Conservation (phyloP, 2,113 vertebrate species). For the Microtus richardsoni region DNA sequence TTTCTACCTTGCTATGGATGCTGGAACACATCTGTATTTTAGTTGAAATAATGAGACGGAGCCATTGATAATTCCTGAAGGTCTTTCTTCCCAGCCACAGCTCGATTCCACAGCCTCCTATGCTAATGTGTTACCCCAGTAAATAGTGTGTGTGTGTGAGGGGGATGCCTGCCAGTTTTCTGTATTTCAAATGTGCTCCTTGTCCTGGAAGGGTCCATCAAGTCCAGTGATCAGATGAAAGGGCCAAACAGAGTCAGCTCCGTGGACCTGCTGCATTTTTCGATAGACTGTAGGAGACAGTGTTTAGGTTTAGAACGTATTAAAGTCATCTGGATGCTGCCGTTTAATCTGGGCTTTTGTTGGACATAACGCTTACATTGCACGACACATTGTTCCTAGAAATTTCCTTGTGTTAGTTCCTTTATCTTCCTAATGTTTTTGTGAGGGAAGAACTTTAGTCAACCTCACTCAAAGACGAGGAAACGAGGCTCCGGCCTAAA, state of each 20-base stretch:
- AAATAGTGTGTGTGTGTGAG: too few relatives aligned
- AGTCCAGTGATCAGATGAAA: background rate
- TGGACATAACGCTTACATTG: background rate
- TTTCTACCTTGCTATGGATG: constrained; percentile 29
- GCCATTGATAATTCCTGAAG: constrained; percentile 9
- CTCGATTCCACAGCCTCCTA: background rate
- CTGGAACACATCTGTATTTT: background rate
- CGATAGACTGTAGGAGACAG: background rate
- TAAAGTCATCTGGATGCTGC: background rate
- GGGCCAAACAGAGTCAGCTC: background rate
- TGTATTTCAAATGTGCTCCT: constrained; percentile 38
- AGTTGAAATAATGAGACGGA: constrained; percentile 34
- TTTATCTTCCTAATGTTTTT: constrained; percentile 39
- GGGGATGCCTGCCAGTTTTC: background rate
- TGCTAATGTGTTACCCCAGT: background rate
- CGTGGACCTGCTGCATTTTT: background rate
- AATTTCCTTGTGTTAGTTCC: constrained; percentile 2
- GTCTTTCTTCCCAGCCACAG: background rate
- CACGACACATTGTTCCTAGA: background rate
- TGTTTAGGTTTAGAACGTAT: background rate
- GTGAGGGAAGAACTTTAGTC: constrained; percentile 1
- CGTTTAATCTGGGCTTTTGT: constrained; percentile 10
- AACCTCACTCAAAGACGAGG: constrained; percentile 37
- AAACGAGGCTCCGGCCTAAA: constrained; percentile 8
- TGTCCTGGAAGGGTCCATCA: background rate